Percentiles rank a stretch among this genome's conserved stretches.
Evolutionary conservation across 2,888 invertebrate genomes (phyloP).

Genomic region (Neoitamus cyanurus): DNA sequence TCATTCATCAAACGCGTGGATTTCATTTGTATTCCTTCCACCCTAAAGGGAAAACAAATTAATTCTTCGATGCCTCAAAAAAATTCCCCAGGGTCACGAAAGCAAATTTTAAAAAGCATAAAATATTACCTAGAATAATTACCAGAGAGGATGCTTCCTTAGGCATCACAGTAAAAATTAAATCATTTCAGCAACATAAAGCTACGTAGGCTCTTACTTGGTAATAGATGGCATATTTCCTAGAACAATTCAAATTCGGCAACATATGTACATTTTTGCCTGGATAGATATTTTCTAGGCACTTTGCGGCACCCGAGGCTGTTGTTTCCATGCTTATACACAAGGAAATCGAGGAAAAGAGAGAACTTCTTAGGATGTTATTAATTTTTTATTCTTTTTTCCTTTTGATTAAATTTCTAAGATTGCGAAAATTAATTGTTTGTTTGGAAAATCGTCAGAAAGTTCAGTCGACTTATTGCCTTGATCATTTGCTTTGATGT

Average conservation of each 20-base stretch:
- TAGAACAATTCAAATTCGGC: background rate
- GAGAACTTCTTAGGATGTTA: background rate
- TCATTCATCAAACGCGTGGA: no score
- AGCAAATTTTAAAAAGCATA: background rate
- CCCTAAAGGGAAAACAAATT: no score
- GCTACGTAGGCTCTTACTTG: background rate
- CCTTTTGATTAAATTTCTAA: background rate
- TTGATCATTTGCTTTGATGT: background rate
- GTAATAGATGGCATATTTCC: background rate
- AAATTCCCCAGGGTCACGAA: background rate
- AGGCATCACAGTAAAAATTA: background rate
- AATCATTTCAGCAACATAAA: background rate
- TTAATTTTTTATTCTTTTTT: background rate
- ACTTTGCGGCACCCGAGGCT: background rate
- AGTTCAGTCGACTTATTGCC: background rate
- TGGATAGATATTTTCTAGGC: background rate
- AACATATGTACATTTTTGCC: background rate
- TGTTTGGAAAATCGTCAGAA: background rate
- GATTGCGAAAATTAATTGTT: background rate
- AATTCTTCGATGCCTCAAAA: background rate
- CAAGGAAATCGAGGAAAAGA: background rate
- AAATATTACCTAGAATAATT: background rate
- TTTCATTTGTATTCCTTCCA: no score
- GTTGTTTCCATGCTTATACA: background rate
- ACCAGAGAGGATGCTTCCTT: background rate